Evolutionary conservation across 1,140 invertebrate species (phyloP), one percentile per base, ranked within the genome.

Genomic region (Drosophila persimilis): DNA sequence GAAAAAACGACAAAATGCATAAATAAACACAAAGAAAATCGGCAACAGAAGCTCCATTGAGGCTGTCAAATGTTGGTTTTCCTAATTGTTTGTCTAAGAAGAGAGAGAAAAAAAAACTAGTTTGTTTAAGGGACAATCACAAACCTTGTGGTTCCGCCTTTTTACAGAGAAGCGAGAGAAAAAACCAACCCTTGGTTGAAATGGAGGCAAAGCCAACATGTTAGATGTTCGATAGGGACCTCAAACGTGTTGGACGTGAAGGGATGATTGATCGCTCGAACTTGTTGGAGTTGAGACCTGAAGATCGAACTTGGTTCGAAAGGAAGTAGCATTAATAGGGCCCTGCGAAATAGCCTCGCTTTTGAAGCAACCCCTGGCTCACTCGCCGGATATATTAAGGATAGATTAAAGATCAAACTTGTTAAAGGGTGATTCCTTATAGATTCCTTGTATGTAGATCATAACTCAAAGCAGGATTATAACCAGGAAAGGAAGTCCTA

Each of bases 11-110:
- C 11, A 75, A 80, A 85, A 66, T 63, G 64, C 81, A 85, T 85
- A 85, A 81, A 75, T 86, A 81, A 77, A 88, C 80, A 81, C 44
- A 77, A 58, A 80, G 67, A 76, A 63, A 56, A 55, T 57, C 29
- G 29, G 50, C 39, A 44, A 45, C 59, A 53, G 64, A 74, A 65
- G 57, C 57, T 46, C 46, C 56, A 58, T 59, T 22, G 53, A 77
- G 55, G 60, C 58, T 74, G 65, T 84, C 46, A 60, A 45, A 58
- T 62, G 20, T 75, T 62, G 54, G 51, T 58, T 80, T 80, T 80
- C 73, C 59, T 43, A 80, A 86, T 84, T 80, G 77, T 86, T 57
- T 24, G 24, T 31, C 29, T 11, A 6, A 43, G 31, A 11, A n/a
- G 7, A 59, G 11, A 39, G 31, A 31, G 11, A 48, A 24, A 70